Base-by-base conservation (phyloP, 2,113 vertebrate species). In the Centropristis striata region DNA sequence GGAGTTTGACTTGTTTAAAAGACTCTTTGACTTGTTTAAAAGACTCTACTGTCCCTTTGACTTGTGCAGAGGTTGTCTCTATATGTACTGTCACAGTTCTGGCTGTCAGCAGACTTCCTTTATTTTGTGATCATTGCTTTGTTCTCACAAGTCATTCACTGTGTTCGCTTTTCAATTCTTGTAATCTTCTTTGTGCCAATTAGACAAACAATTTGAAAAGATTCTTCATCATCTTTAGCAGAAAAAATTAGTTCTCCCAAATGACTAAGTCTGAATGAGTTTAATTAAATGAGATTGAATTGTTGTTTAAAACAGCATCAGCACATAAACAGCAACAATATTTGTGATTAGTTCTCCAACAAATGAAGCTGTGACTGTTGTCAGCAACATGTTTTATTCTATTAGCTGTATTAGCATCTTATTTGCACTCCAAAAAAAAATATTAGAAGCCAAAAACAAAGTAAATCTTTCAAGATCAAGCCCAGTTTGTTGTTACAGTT, bases 201-300 rank as follows among this genome's bases (percentile, higher is more conserved):
- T 27, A 28, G 42, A n/a, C 42, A n/a, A 8, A 23, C 15, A 36
- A n/a, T n/a, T n/a, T 7, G 15, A 28, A 57, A 50, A 42, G 15
- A 23, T 49, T 28, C 20, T 46, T 37, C 5, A 2, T 12, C 21
- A 13, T 11, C 18, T 37, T 37, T 18, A 5, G 1, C 12, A 36
- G 58, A 20, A 64, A 18, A 12, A 28, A 5, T 15, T 16, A 32
- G 57, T 36, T 53, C 4, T 23, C 47, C 39, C 41, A 32, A 18
- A 23, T n/a, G 25, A 77, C 27, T 18, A 54, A 13, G 37, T 15
- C 27, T 41, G 53, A 76, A 67, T 60, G 21, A 18, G 71, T 59
- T 60, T 54, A 71, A 60, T 67, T 59, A 53, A 75, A 41, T 41
- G 39, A 80, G 54, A 80, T 15, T 55, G 32, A 75, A 79, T 65